Conservation (phyloP, 1,140 invertebrate genomes). For the Colletes latitarsis region DNA sequence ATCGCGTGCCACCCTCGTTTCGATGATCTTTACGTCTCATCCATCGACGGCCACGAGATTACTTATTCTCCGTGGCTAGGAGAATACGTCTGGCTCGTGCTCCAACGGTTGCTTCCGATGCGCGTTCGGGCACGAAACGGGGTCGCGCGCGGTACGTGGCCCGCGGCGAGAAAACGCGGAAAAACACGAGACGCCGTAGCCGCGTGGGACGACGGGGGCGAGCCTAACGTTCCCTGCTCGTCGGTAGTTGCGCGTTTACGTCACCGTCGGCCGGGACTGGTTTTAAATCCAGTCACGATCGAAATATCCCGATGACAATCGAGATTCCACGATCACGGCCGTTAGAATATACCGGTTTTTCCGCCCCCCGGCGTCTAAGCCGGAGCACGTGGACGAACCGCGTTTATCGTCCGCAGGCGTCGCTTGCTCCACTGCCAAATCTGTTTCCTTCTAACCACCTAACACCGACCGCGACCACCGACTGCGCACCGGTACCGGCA, state of each 20-base stretch:
- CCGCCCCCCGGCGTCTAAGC: background rate
- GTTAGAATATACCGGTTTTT: background rate
- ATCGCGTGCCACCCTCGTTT: background rate
- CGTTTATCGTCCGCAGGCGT: constrained; percentile 14
- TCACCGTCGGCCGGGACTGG: background rate
- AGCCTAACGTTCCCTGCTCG: background rate
- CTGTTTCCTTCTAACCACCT: constrained; percentile 35
- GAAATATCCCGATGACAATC: background rate
- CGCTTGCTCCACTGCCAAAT: background rate
- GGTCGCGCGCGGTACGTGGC: too few species aligned
- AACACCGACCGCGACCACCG: constrained; percentile 35
- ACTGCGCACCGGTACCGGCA: constrained; percentile 41
- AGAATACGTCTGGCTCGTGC: too few species aligned
- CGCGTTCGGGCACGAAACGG: too few species aligned
- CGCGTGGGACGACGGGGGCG: too few species aligned
- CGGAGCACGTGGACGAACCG: constrained; percentile 31
- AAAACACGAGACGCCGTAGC: background rate
- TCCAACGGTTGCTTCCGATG: background rate
- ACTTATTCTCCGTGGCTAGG: background rate
- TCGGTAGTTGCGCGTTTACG: background rate
- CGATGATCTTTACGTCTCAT: background rate
- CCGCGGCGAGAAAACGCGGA: background rate
- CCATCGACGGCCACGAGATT: too few species aligned
- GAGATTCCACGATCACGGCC: background rate
- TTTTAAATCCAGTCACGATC: background rate